Percentiles rank a stretch among this genome's conserved stretches.
These are phyloP conservation scores for Danio jaintianensis DNA, from an alignment of 2,797 vertebrate species.

Conservation along the genomic window DNA sequence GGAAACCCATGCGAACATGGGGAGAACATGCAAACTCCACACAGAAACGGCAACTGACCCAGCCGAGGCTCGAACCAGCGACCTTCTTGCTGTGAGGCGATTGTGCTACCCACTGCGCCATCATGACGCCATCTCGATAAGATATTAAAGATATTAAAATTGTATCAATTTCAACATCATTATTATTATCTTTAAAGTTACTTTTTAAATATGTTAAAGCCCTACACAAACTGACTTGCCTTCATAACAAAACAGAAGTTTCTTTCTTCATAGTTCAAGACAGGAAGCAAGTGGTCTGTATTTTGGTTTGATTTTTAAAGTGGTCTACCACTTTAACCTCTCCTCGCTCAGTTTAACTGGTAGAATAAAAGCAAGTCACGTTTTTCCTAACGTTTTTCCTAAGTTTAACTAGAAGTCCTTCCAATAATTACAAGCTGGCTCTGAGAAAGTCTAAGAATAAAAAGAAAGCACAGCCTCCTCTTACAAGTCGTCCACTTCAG, in stretches of 20 bases:
- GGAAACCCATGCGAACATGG: too few relatives aligned
- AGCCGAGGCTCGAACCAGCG: too few relatives aligned
- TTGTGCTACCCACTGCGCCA: too few relatives aligned
- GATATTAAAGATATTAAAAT: not conserved
- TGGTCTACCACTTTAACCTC: not conserved
- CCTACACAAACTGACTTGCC: not conserved
- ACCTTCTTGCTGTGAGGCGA: too few relatives aligned
- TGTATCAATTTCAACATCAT: not conserved
- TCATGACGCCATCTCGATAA: too few relatives aligned
- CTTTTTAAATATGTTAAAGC: not conserved
- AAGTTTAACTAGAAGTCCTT: not conserved
- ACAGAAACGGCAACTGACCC: too few relatives aligned
- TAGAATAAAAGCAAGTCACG: not conserved
- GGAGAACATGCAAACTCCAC: too few relatives aligned
- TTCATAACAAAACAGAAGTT: not conserved
- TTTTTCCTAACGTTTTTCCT: not conserved
- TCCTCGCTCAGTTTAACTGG: not conserved
- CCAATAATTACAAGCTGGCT: slow-evolving; percentile 3
- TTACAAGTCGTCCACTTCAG: not conserved
- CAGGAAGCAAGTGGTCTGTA: not conserved
- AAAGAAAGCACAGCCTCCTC: not conserved
- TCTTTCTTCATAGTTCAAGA: not conserved
- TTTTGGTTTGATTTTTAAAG: not conserved
- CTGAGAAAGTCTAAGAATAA: slow-evolving; percentile 2
- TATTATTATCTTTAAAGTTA: not conserved